Conservation (phyloP, 2,888 invertebrate species). For the Tenthredo livida region DNA sequence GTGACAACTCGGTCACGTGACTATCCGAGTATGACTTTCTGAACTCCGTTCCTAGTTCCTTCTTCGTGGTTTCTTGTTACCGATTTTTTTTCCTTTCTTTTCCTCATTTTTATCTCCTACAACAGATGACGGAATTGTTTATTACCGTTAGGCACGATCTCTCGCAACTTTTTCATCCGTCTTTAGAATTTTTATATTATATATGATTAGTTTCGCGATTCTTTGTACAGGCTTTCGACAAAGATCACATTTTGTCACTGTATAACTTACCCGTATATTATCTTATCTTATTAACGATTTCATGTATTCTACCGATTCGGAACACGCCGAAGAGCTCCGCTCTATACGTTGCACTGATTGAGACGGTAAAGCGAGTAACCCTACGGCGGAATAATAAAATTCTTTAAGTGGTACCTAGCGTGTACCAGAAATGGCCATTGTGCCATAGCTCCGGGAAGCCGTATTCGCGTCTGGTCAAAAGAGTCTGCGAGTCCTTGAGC, state of each 20-base stretch:
- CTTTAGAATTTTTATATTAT: background rate
- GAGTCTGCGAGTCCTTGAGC: constrained; percentile 22
- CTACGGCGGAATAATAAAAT: constrained; percentile 25
- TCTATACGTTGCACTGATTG: constrained; percentile 8
- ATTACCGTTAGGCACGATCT: constrained; percentile 13
- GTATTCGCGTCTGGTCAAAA: background rate
- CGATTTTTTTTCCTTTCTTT: background rate
- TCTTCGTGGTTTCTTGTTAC: constrained; percentile 10
- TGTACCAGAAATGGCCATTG: background rate
- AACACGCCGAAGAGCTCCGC: background rate
- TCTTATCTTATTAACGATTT: background rate
- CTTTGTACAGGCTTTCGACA: background rate
- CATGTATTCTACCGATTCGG: background rate
- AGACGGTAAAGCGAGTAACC: background rate
- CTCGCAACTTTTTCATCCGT: background rate
- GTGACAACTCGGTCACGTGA: background rate
- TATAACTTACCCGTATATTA: background rate
- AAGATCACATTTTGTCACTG: background rate
- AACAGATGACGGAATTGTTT: constrained; percentile 12
- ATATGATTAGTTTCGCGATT: background rate
- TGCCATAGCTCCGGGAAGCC: constrained; percentile 16
- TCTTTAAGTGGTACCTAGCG: background rate
- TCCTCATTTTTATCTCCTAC: background rate
- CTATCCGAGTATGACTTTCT: background rate
- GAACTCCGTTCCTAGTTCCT: constrained; percentile 22